Conservation (phyloP, 2,113 vertebrate genomes). For the Acanthochromis polyacanthus region DNA sequence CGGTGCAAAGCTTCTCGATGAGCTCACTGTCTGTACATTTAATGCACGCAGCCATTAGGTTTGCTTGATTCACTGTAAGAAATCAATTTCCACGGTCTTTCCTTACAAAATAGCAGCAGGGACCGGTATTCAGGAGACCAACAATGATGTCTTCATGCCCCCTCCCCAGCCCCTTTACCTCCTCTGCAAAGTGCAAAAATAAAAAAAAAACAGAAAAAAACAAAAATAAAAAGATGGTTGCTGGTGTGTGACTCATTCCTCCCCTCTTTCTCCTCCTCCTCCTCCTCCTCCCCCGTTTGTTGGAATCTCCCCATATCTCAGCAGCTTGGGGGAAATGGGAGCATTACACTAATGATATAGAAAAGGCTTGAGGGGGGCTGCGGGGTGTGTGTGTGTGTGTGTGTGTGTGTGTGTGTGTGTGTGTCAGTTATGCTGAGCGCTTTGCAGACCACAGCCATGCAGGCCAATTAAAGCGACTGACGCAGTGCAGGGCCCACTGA, state of each 20-base stretch:
- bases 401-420: background rate
- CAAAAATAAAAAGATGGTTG: background rate
- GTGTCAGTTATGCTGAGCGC: slow-evolving; percentile 61
- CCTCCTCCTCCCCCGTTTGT: slow-evolving; percentile 12
- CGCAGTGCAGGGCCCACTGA: slow-evolving; percentile 79
- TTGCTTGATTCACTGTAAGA: no score
- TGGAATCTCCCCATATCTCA: slow-evolving; percentile 68
- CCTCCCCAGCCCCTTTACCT: background rate
- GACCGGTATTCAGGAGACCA: slow-evolving; percentile 6
- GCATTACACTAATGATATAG: slow-evolving; percentile 81
- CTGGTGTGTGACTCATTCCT: slow-evolving; percentile 69
- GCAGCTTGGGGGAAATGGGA: slow-evolving; percentile 57
- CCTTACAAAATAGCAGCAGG: background rate
- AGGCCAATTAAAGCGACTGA: slow-evolving; percentile 76
- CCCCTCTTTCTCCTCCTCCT: background rate
- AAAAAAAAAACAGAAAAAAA: background rate
- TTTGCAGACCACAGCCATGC: slow-evolving; percentile 60
- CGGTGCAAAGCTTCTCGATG: no score
- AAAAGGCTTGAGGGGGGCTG: slow-evolving; percentile 22
- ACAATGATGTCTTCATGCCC: slow-evolving; percentile 24
- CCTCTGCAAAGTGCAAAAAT: slow-evolving; percentile 23
- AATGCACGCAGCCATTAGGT: no score
- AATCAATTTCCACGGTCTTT: no score
- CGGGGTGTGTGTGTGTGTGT: background rate
- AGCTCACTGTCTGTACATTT: no score